Percentiles rank a stretch among this genome's conserved stretches.
phyloP scores from a whole-genome alignment of 2,797 vertebrate genomes.

The Acanthornis magna region DNA sequence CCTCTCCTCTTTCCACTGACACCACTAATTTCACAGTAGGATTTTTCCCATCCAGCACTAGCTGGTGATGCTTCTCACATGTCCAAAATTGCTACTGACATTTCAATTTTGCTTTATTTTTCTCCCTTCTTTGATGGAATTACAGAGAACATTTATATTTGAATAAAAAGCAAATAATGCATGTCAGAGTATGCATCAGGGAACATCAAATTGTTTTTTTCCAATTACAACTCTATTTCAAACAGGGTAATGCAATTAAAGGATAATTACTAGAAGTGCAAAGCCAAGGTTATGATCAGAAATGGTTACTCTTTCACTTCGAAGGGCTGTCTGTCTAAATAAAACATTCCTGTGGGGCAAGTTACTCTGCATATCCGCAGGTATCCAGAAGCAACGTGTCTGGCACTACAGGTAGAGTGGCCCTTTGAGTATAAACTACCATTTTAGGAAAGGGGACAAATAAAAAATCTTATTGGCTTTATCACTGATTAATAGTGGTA shows the following conservation, averaged over 20 bases:
- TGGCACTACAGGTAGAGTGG: background rate
- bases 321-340: slow-evolving; percentile 71
- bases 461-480: background rate
- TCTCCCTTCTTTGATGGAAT: slow-evolving; percentile 79
- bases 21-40: slow-evolving; percentile 50
- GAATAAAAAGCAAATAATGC: slow-evolving; percentile 82
- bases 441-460: background rate
- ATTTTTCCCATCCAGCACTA: slow-evolving; percentile 48
- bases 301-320: slow-evolving; percentile 75
- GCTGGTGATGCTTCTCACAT: slow-evolving; percentile 79
- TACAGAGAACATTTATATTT: slow-evolving; percentile 76
- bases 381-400: slow-evolving; percentile 28
- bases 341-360: slow-evolving; percentile 67
- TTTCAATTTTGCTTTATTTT: slow-evolving; percentile 87
- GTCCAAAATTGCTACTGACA: slow-evolving; percentile 94
- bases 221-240: slow-evolving; percentile 81
- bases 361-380: slow-evolving; percentile 42
- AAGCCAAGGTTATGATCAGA: slow-evolving; percentile 80
- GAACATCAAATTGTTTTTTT: slow-evolving; percentile 74
- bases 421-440: background rate
- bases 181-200: slow-evolving; percentile 71
- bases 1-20: slow-evolving; percentile 1
- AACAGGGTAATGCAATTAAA: slow-evolving; percentile 82
- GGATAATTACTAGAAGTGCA: slow-evolving; percentile 78
- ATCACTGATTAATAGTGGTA: slow-evolving; percentile 45